Base-by-base conservation (phyloP, 2,888 invertebrate species). In the Aplocera efformata region DNA sequence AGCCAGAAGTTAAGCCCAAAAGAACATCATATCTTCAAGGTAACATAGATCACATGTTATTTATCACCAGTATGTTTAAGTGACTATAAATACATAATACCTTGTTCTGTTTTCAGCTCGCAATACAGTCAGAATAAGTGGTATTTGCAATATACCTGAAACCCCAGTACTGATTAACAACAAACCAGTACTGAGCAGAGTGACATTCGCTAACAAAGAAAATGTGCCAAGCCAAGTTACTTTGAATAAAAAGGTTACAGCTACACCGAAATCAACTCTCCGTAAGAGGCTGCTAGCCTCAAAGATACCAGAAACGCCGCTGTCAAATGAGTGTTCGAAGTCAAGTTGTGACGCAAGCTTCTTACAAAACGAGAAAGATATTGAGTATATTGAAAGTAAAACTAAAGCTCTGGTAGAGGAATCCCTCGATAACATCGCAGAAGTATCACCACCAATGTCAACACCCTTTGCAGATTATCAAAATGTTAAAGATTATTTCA, bases 321-420 rank as follows among this genome's bases (percentile, higher is more conserved):
- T 69, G 3, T 73, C 68, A 6, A 81, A 81, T 47, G 62, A 68
- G 30, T 83, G 82, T 3, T 79, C 72, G 63, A 78, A 76, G 49
- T 80, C 79, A 0, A 76, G 72, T 32, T 67, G 75, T 56, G 85
- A 88, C 53, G 67, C 68, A 6, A 86, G 86, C 56, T 88, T 88
- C 36, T 55, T 88, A 28, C 71, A 68, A 56, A 78, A 67, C 20
- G 86, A 88, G 34, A 79, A 77, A 50, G 75, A 82, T 40, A 78
- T 84, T 11, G 61, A 79, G 47, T 74, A 76, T 17, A 48, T 63
- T 32, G 78, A 79, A 36, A 67, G 65, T 27, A 75, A 72, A 48
- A 51, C 48, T 1, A 61, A 67, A 42, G 62, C 54, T 6, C 40
- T 72, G 32, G 26, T 50, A 20, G 61, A 75, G 26, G 67, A 74